Percentiles rank a stretch among this genome's conserved stretches.
Evolutionary conservation across 2,888 invertebrate genomes (phyloP).

Genomic region (Tetramorium bicarinatum): DNA sequence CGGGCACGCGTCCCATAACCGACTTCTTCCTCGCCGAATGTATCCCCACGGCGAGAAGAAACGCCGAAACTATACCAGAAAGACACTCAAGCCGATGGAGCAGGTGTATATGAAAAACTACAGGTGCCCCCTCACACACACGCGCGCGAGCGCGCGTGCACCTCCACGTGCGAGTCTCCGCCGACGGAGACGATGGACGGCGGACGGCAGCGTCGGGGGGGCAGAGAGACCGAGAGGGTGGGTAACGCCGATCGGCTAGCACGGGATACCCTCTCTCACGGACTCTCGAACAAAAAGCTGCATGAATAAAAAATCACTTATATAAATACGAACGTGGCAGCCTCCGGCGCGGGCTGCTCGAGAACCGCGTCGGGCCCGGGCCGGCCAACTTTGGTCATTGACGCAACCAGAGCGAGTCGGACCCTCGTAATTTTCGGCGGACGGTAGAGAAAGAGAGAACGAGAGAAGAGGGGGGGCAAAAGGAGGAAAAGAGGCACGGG

Average conservation of each 20-base stretch:
- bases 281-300: conserved; percentile 67
- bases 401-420: conserved; percentile 55
- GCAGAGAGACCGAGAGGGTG: conserved; percentile 20
- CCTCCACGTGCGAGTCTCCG: conserved; percentile 49
- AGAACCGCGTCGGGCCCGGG: conserved; percentile 41
- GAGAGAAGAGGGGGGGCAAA: background rate
- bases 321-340: conserved; percentile 75
- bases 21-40: conserved; percentile 62
- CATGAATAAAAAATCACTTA: conserved; percentile 80
- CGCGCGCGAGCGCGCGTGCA: conserved; percentile 1
- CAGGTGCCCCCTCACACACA: conserved; percentile 73
- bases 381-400: conserved; percentile 62
- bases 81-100: conserved; percentile 70
- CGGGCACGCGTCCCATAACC: conserved; percentile 69
- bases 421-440: conserved; percentile 52
- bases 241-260: conserved; percentile 61
- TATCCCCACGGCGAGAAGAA: conserved; percentile 67
- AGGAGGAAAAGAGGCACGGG: background rate
- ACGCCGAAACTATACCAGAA: conserved; percentile 68
- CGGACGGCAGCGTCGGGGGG: conserved; percentile 2
- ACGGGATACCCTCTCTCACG: conserved; percentile 53
- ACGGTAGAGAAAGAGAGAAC: background rate
- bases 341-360: conserved; percentile 58
- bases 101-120: conserved; percentile 81
- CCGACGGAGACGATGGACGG: conserved; percentile 37